A percentile compares a stretch with the other conserved stretches of the same genome.
Evolutionary conservation across 1,140 invertebrate genomes (phyloP).

Genomic region (Zaprionus ornatus): DNA sequence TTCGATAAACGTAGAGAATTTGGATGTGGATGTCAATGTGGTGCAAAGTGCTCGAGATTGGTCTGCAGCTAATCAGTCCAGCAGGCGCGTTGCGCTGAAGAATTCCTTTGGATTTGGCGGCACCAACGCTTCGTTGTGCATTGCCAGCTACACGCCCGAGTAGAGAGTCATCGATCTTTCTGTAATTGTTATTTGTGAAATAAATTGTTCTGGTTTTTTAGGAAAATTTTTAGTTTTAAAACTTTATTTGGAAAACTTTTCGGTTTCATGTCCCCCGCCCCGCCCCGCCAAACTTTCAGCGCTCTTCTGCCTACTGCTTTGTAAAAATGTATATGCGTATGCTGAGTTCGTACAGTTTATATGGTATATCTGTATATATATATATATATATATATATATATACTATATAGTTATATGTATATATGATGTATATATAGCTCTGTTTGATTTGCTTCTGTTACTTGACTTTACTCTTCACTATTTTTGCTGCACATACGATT

Average conservation of each 20-base stretch:
- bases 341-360: slow-evolving; percentile 67
- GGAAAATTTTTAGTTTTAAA: slow-evolving; percentile 82
- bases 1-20: slow-evolving; percentile 94
- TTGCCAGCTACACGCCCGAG: slow-evolving; percentile 79
- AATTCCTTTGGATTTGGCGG: slow-evolving; percentile 99
- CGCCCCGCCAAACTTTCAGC: slow-evolving; percentile 32
- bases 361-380: slow-evolving; percentile 70
- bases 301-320: slow-evolving; percentile 52
- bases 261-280: slow-evolving; percentile 55
- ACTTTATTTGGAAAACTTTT: slow-evolving; percentile 83
- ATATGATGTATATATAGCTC: slow-evolving; percentile 81
- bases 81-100: slow-evolving; percentile 92
- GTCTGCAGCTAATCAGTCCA: slow-evolving; percentile 15
- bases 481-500: slow-evolving; percentile 20
- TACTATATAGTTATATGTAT: slow-evolving; percentile 57
- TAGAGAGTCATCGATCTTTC: background rate
- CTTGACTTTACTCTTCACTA: slow-evolving; percentile 52
- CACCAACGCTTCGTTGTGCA: slow-evolving; percentile 96
- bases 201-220: slow-evolving; percentile 53
- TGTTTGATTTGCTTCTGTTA: slow-evolving; percentile 81
- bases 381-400: slow-evolving; percentile 48
- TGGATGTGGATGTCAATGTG: slow-evolving; percentile 86
- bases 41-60: slow-evolving; percentile 56
- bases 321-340: slow-evolving; percentile 73
- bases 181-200: slow-evolving; percentile 34